Percentiles rank a stretch among this genome's conserved stretches.
These are phyloP conservation scores for Darevskia mixta DNA, from an alignment of 2,797 vertebrate species.

Conservation along the genomic window DNA sequence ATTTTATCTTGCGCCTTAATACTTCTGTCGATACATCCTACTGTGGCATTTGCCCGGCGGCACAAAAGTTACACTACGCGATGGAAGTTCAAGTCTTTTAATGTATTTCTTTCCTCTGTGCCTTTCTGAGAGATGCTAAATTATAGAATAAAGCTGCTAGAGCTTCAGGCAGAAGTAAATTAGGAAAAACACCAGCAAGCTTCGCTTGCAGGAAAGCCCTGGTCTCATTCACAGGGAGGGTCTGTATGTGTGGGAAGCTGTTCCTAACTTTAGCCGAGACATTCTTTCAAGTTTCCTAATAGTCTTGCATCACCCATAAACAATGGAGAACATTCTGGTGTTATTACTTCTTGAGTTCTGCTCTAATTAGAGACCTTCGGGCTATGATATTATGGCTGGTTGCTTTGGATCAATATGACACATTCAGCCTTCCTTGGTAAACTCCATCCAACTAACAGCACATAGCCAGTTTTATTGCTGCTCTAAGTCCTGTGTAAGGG, in stretches of 20 bases:
- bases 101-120: slow-evolving; percentile 11
- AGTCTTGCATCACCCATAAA: not conserved
- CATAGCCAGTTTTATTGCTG: not conserved
- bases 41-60: not conserved
- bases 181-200: slow-evolving; percentile 8
- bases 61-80: not conserved
- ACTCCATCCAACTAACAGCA: not conserved
- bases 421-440: not conserved
- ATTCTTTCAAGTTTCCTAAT: not conserved
- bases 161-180: slow-evolving; percentile 40
- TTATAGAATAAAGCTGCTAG: slow-evolving; percentile 27
- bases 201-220: not conserved
- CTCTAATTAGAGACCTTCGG: not conserved
- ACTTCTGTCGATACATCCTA: slow-evolving; percentile 21
- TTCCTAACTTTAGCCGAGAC: not conserved
- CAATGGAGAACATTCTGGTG: not conserved
- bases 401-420: slow-evolving; percentile 9
- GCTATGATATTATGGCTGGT: not conserved
- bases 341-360: not conserved
- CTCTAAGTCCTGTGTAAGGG: not conserved
- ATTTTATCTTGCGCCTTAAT: slow-evolving; percentile 15
- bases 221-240: not conserved
- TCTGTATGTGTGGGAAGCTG: not conserved
- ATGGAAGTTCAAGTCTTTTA: slow-evolving; percentile 7
- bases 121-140: slow-evolving; percentile 19